These are phyloP conservation scores for Notodonta dromedarius DNA, from an alignment of 2,888 invertebrate genomes.

Conservation along the genomic window DNA sequence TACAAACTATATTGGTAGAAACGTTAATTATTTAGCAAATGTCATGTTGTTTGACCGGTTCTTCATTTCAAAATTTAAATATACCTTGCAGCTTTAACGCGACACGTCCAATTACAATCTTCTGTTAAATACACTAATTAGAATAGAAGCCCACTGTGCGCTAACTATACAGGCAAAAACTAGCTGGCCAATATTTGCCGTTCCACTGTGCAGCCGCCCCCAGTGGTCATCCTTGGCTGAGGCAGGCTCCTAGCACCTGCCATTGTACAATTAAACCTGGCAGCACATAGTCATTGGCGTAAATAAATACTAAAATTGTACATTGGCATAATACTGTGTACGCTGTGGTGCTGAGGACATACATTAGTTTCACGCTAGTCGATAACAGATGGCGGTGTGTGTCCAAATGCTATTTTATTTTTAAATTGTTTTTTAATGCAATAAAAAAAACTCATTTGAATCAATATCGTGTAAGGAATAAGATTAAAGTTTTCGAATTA, in stretches of 20 bases:
- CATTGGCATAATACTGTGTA: conserved; percentile 25
- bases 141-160: conserved; percentile 62
- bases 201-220: conserved; percentile 60
- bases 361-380: conserved; percentile 54
- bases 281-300: conserved; percentile 67
- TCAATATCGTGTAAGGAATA: conserved; percentile 32
- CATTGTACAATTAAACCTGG: conserved; percentile 74
- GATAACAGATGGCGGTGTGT: conserved; percentile 71
- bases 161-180: conserved; percentile 58
- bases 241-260: conserved; percentile 70
- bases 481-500: conserved; percentile 48
- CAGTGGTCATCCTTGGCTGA: conserved; percentile 76
- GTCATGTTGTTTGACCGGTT: neutral
- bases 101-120: conserved; percentile 66
- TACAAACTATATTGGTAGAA: no score
- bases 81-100: conserved; percentile 23
- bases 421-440: conserved; percentile 20
- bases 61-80: neutral
- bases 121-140: conserved; percentile 74
- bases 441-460: conserved; percentile 32
- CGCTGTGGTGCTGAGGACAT: neutral
- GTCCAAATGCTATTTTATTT: conserved; percentile 22
- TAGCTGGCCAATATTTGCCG: conserved; percentile 61
- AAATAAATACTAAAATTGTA: conserved; percentile 69
- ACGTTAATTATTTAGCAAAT: neutral